phyloP scores from a whole-genome alignment of 2,113 vertebrate genomes.

The Charina bottae region DNA sequence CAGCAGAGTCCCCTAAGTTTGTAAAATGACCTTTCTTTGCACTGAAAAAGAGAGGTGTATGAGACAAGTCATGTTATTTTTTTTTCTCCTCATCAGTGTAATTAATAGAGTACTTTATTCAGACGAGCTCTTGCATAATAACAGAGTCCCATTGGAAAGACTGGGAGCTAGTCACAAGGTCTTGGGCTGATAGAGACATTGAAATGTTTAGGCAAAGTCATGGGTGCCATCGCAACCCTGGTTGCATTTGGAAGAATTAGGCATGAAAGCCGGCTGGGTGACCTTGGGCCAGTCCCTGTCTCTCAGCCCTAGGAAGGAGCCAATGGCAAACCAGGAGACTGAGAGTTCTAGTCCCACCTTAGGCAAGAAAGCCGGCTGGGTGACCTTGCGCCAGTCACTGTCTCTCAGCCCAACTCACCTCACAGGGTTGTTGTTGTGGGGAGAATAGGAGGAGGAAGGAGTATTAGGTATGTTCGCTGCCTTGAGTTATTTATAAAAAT shows the following conservation, averaged over 20 bases:
- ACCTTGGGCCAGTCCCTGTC: too few relatives aligned
- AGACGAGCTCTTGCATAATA: background rate
- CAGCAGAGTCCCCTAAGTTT: constrained; percentile 61
- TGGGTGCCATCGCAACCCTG: background rate
- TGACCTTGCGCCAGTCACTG: too few relatives aligned
- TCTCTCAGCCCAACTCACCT: too few relatives aligned
- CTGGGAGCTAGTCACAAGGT: background rate
- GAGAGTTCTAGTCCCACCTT: too few relatives aligned
- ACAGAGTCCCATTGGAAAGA: background rate
- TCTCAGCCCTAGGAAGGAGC: too few relatives aligned
- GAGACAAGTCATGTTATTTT: background rate
- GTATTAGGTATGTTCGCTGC: too few relatives aligned
- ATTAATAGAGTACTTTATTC: constrained; percentile 8
- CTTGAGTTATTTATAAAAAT: too few relatives aligned
- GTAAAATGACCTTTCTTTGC: constrained; percentile 38
- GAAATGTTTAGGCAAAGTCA: background rate
- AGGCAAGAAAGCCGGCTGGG: too few relatives aligned
- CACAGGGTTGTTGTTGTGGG: too few relatives aligned
- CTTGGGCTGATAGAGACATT: background rate
- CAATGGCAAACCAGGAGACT: too few relatives aligned
- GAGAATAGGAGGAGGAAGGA: too few relatives aligned
- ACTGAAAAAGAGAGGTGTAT: constrained; percentile 29
- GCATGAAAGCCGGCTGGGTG: too few relatives aligned
- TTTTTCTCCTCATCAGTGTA: constrained; percentile 33
- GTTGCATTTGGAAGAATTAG: background rate